A percentile compares a stretch with the other conserved stretches of the same genome.
phyloP scores from a whole-genome alignment of 2,797 vertebrate genomes.

The Craterocephalus amniculus region DNA sequence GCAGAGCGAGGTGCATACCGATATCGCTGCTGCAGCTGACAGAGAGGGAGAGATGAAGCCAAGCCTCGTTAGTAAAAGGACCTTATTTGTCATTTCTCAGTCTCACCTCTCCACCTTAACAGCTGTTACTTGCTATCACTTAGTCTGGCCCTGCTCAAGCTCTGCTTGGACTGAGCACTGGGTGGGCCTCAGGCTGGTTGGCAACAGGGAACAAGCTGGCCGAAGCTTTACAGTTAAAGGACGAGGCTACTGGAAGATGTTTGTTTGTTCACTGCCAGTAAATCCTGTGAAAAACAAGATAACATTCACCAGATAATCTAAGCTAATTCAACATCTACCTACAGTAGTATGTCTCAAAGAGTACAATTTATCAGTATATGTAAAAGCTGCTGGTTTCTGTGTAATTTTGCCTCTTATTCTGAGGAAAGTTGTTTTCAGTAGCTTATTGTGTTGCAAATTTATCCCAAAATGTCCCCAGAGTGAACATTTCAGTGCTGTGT shows the following conservation, averaged over 20 bases:
- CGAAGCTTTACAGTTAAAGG: conserved; percentile 15
- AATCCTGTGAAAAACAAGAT: conserved; percentile 17
- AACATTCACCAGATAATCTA: not conserved
- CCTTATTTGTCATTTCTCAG: conserved; percentile 71
- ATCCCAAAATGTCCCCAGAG: not conserved
- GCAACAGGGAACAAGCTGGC: conserved; percentile 32
- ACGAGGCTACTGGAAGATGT: not conserved
- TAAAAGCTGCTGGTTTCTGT: conserved; percentile 7
- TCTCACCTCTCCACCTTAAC: conserved; percentile 73
- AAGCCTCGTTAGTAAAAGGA: conserved; percentile 75
- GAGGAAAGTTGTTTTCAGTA: not conserved
- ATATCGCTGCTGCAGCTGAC: conserved; percentile 72
- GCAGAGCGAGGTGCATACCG: conserved; percentile 73
- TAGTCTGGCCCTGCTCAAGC: conserved; percentile 18
- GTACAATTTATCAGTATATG: not conserved
- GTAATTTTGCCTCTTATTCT: conserved; percentile 1
- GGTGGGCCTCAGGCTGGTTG: conserved; percentile 39
- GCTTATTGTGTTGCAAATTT: conserved; percentile 7
- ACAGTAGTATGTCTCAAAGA: not conserved
- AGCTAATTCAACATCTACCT: not conserved
- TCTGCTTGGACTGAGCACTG: conserved; percentile 22
- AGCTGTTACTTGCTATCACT: conserved; percentile 69
- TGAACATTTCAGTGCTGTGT: not conserved
- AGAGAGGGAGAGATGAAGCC: conserved; percentile 35
- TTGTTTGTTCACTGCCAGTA: conserved; percentile 14